phyloP scores from a whole-genome alignment of 2,888 invertebrate species.

The Hedychridium roseum region DNA sequence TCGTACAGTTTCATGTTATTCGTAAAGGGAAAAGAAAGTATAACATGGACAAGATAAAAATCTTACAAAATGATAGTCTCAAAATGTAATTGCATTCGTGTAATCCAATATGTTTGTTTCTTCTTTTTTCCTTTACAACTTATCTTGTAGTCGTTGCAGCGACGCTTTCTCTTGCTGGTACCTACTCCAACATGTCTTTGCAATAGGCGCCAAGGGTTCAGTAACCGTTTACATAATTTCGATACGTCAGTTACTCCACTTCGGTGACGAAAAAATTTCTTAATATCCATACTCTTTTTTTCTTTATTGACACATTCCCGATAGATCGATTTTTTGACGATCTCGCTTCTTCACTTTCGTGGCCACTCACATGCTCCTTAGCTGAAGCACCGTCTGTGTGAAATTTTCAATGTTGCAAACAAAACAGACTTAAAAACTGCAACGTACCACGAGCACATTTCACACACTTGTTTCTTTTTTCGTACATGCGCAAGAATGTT shows the following conservation, averaged over 20 bases:
- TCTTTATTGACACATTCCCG: slow-evolving; percentile 12
- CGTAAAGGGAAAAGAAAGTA: too few species aligned
- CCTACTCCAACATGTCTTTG: too few species aligned
- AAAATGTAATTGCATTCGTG: too few species aligned
- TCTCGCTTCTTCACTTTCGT: slow-evolving; percentile 17
- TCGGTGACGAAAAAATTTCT: slow-evolving; percentile 2
- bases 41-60: too few species aligned
- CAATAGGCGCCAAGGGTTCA: too few species aligned
- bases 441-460: slow-evolving; percentile 30
- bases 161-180: too few species aligned
- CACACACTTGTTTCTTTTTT: slow-evolving; percentile 24
- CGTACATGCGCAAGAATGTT: slow-evolving; percentile 40
- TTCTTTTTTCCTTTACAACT: too few species aligned
- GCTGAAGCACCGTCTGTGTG: slow-evolving; percentile 57
- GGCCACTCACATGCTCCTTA: slow-evolving; percentile 36
- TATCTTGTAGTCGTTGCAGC: too few species aligned
- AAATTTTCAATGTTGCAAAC: slow-evolving; percentile 50
- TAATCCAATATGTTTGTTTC: too few species aligned
- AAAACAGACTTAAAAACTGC: slow-evolving; percentile 41
- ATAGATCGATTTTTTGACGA: slow-evolving; percentile 10
- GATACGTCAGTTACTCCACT: slow-evolving; percentile 10
- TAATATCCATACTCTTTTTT: slow-evolving; percentile 4
- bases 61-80: too few species aligned
- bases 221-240: slow-evolving; percentile 3
- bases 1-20: too few species aligned